A percentile compares a stretch with the other conserved stretches of the same genome.
Evolutionary conservation across 1,140 invertebrate species (phyloP).

Genomic region (Lycorma delicatula): DNA sequence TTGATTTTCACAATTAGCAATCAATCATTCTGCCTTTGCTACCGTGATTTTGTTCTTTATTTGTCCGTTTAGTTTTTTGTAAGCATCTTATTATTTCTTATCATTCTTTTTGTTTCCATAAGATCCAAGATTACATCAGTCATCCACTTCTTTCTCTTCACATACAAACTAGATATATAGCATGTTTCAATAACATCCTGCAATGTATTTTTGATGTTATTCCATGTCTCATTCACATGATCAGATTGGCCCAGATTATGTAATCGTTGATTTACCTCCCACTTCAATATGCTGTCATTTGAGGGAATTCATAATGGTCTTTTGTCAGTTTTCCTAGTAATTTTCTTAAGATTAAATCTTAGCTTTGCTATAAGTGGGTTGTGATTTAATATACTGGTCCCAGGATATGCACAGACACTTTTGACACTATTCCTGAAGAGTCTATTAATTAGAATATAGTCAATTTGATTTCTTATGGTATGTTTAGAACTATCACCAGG

Average conservation of each 20-base stretch:
- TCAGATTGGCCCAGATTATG: not conserved
- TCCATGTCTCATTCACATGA: not conserved
- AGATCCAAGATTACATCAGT: constrained; percentile 27
- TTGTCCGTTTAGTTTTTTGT: no score
- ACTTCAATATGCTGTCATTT: not conserved
- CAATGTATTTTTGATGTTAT: constrained; percentile 4
- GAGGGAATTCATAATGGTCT: not conserved
- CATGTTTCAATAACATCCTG: not conserved
- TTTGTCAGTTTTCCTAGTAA: not conserved
- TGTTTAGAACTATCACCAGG: constrained; percentile 27
- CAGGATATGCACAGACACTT: constrained; percentile 28
- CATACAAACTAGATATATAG: not conserved
- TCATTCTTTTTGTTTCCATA: constrained; percentile 27
- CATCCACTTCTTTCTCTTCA: constrained; percentile 23
- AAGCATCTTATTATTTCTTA: no score
- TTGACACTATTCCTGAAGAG: constrained; percentile 31
- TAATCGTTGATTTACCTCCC: not conserved
- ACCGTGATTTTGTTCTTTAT: no score
- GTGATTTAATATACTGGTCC: constrained; percentile 29
- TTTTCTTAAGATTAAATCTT: constrained; percentile 14
- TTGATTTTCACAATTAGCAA: no score
- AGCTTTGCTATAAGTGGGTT: constrained; percentile 26
- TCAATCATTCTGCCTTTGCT: no score
- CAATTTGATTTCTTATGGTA: constrained; percentile 35
- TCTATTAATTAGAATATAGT: constrained; percentile 31